Conservation (phyloP, 2,888 invertebrate genomes). For the Tetranychus piercei region DNA sequence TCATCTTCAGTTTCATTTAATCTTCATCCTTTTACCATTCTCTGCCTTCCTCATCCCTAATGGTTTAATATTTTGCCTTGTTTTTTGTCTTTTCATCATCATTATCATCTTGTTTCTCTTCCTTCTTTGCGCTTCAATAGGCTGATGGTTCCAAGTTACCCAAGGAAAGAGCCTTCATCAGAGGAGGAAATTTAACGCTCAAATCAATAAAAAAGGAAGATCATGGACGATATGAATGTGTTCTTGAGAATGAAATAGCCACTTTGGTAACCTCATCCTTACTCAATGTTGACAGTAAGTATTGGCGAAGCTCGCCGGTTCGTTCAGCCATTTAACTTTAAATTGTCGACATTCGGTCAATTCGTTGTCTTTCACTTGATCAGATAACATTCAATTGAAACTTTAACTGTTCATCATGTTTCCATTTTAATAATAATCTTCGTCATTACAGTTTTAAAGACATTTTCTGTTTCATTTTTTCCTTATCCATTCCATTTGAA, state of each 20-base stretch:
- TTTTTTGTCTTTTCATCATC: neutral
- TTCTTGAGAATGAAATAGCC: conserved; percentile 82
- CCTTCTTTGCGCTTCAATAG: conserved; percentile 14
- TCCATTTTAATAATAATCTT: no score
- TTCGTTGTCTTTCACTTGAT: no score
- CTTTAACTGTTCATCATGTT: no score
- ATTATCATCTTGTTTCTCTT: neutral
- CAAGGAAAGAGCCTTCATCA: conserved; percentile 32
- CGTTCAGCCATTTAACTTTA: no score
- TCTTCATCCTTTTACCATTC: neutral
- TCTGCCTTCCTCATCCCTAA: neutral
- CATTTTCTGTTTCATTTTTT: no score
- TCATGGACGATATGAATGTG: conserved; percentile 87
- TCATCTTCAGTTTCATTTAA: neutral
- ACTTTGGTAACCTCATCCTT: conserved; percentile 60
- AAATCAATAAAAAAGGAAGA: conserved; percentile 66
- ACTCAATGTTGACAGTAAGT: conserved; percentile 32
- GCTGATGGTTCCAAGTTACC: conserved; percentile 26
- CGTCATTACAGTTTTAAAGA: no score
- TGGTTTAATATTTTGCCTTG: neutral
- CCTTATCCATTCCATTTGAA: no score
- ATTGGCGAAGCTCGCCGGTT: neutral
- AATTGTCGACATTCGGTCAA: no score
- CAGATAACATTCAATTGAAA: no score
- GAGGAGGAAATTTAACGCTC: conserved; percentile 76